Evolutionary conservation across 2,797 vertebrate species (phyloP).

Genomic region (Clarias pachynema): DNA sequence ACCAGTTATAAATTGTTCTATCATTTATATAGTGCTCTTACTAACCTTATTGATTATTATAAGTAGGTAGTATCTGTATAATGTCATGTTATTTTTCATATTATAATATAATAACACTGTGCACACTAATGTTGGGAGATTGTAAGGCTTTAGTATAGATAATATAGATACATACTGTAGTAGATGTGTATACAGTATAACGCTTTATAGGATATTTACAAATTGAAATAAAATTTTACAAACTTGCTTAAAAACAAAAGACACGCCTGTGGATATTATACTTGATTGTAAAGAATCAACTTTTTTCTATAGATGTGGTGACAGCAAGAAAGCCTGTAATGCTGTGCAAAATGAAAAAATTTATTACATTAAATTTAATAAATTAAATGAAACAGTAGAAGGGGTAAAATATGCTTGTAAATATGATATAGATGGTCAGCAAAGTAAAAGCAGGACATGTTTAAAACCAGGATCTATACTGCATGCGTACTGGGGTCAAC

Average conservation of each 20-base stretch:
- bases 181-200: background rate
- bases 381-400: background rate
- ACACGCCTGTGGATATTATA: background rate
- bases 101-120: background rate
- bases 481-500: constrained; percentile 14
- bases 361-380: too few relatives aligned
- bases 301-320: background rate
- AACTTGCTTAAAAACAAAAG: background rate
- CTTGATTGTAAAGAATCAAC: background rate
- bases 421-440: background rate
- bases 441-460: background rate
- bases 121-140: background rate
- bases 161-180: background rate
- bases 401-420: background rate
- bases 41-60: background rate
- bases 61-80: background rate
- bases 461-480: constrained; percentile 11
- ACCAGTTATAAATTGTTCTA: background rate
- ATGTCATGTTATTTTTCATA: background rate
- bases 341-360: background rate
- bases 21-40: background rate
- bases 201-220: background rate
- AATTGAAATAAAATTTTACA: background rate
- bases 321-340: background rate
- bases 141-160: background rate